These are phyloP conservation scores for Ceratina australensis DNA, from an alignment of 1,140 invertebrate species.

Conservation along the genomic window DNA sequence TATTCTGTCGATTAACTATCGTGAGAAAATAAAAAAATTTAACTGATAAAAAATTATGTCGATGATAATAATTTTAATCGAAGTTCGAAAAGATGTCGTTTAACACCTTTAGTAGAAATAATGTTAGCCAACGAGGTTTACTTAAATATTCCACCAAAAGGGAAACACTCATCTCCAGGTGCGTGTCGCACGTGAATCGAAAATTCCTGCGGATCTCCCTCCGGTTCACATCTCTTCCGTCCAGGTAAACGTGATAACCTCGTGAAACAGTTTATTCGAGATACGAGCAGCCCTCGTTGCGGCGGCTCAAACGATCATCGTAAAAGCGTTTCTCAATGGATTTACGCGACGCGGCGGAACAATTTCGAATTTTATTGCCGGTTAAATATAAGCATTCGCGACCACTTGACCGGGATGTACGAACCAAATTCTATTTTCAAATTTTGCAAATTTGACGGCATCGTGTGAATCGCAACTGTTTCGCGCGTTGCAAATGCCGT, in stretches of 20 bases:
- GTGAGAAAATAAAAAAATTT: too few species aligned
- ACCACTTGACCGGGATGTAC: background rate
- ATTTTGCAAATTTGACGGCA: conserved; percentile 33
- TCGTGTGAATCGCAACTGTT: conserved; percentile 50
- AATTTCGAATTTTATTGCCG: conserved; percentile 22
- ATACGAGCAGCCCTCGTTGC: background rate
- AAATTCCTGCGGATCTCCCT: background rate
- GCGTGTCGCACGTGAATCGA: conserved; percentile 2
- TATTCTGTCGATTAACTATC: too few species aligned
- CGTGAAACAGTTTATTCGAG: background rate
- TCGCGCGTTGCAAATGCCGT: background rate
- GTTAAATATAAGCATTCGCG: conserved; percentile 1
- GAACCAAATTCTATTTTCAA: conserved; percentile 20
- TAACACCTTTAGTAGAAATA: too few species aligned
- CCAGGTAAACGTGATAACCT: conserved; percentile 9
- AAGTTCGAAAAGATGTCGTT: too few species aligned
- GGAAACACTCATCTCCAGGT: conserved; percentile 19
- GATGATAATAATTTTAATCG: too few species aligned
- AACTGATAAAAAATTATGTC: too few species aligned
- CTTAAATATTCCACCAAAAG: conserved; percentile 33
- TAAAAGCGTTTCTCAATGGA: background rate
- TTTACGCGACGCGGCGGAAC: background rate
- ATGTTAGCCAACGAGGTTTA: conserved; percentile 5
- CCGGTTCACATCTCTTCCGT: conserved; percentile 18
- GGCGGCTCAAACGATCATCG: background rate